Evolutionary conservation across 2,888 invertebrate genomes (phyloP).

Genomic region (Pharmacophagus antenor): DNA sequence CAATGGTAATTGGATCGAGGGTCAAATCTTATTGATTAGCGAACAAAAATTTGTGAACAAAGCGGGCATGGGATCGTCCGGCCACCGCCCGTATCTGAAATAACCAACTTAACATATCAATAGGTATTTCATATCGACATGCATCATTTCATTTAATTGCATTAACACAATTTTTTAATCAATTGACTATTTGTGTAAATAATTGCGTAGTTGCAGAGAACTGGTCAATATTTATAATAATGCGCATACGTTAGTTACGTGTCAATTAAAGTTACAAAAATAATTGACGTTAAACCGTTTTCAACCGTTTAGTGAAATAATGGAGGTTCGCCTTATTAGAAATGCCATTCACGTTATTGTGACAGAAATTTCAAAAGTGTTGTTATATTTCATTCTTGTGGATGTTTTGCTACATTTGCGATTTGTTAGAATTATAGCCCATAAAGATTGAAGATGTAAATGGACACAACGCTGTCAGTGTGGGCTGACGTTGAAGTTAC

Average conservation of each 20-base stretch:
- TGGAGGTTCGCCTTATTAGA: constrained; percentile 55
- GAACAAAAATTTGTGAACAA: constrained; percentile 69
- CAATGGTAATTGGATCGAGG: constrained; percentile 68
- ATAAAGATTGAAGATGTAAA: constrained; percentile 28
- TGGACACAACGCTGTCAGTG: constrained; percentile 22
- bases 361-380: constrained; percentile 49
- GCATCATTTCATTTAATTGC: constrained; percentile 77
- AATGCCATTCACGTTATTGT: constrained; percentile 41
- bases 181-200: constrained; percentile 45
- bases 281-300: constrained; percentile 67
- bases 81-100: constrained; percentile 59
- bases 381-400: constrained; percentile 45
- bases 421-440: constrained; percentile 43
- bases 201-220: constrained; percentile 24
- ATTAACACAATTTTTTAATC: constrained; percentile 62
- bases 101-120: constrained; percentile 75
- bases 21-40: constrained; percentile 70
- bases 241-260: constrained; percentile 48
- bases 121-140: constrained; percentile 76
- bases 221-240: constrained; percentile 61
- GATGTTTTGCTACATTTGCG: constrained; percentile 34
- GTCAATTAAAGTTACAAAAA: constrained; percentile 70
- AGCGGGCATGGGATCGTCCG: constrained; percentile 59
- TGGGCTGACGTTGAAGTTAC: constrained; percentile 51
- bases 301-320: constrained; percentile 59